These are phyloP conservation scores for Naja naja DNA, from an alignment of 2,113 vertebrate genomes.

Conservation along the genomic window DNA sequence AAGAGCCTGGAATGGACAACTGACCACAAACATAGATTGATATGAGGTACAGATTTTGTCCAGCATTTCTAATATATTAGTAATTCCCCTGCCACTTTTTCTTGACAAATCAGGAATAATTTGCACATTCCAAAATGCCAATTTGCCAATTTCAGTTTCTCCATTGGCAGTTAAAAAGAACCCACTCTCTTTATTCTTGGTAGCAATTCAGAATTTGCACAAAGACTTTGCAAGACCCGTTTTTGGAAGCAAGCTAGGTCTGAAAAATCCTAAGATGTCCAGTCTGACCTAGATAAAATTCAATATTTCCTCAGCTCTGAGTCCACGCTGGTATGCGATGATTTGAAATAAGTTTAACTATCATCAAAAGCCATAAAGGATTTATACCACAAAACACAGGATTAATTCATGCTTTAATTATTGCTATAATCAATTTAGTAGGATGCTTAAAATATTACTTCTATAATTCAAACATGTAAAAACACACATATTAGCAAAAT, in stretches of 20 bases:
- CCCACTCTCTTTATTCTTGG: background rate
- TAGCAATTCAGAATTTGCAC: background rate
- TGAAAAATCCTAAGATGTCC: background rate
- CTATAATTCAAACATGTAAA: background rate
- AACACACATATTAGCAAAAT: background rate
- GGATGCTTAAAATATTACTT: background rate
- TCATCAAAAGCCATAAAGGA: background rate
- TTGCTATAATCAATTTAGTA: constrained; percentile 10
- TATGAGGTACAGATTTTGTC: constrained; percentile 1
- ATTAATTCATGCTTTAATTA: background rate
- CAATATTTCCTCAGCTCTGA: background rate
- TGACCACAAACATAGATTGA: background rate
- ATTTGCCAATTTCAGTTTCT: background rate
- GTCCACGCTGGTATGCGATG: background rate
- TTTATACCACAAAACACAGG: constrained; percentile 1
- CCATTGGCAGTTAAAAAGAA: background rate
- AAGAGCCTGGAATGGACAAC: background rate
- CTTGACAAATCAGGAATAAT: background rate
- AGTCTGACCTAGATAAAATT: background rate
- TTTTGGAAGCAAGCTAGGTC: background rate
- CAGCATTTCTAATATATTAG: background rate
- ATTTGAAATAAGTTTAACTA: background rate
- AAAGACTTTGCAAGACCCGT: background rate
- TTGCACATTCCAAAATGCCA: background rate
- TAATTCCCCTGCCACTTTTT: background rate